A percentile compares a stretch with the other conserved stretches of the same genome.
Evolutionary conservation across 2,113 vertebrate genomes (phyloP).

Genomic region (human): GRCh38 chr7:13727501-13728000

Average conservation of each 20-base stretch:
- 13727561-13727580: neutral
- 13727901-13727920: conserved; percentile 77
- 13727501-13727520: neutral
- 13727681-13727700: neutral
- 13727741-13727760: conserved; percentile 32
- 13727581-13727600: too few relatives aligned
- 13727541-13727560: neutral
- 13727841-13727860: conserved; percentile 63
- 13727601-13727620: neutral
- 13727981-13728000: conserved; percentile 52
- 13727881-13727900: conserved; percentile 70
- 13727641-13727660: neutral
- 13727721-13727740: conserved; percentile 42
- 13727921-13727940: conserved; percentile 72
- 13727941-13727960: conserved; percentile 61
- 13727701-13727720: conserved; percentile 36
- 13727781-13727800: neutral
- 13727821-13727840: conserved; percentile 60
- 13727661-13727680: neutral
- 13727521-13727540: neutral
- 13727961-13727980: conserved; percentile 60
- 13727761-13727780: neutral
- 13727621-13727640: neutral
- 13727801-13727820: conserved; percentile 53
- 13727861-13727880: conserved; percentile 77